Evolutionary conservation across 2,888 invertebrate species (phyloP).

Genomic region (Drosophila merina): DNA sequence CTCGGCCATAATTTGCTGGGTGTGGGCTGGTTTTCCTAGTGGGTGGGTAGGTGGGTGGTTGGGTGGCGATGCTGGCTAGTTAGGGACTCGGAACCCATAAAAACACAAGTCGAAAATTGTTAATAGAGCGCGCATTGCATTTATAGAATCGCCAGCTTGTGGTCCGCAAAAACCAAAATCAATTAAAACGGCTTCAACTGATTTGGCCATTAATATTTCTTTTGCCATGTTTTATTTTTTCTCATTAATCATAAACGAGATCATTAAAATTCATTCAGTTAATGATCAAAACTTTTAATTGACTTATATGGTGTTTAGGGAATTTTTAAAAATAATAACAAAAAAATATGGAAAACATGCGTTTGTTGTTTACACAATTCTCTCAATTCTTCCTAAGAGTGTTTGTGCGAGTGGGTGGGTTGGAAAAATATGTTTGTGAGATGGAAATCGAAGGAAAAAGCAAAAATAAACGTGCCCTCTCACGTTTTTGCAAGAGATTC

Average conservation of each 20-base stretch:
- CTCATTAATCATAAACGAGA: slow-evolving; percentile 36
- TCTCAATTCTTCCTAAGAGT: slow-evolving; percentile 1
- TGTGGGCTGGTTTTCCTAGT: slow-evolving; percentile 42
- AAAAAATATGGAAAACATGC: slow-evolving; percentile 18
- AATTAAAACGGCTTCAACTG: slow-evolving; percentile 17
- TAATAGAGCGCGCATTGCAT: slow-evolving; percentile 61
- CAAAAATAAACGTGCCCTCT: slow-evolving; percentile 55
- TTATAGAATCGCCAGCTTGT: slow-evolving; percentile 41
- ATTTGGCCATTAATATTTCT: slow-evolving; percentile 21
- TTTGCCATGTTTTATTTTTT: slow-evolving; percentile 9
- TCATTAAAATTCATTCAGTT: slow-evolving; percentile 32
- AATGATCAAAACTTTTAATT: slow-evolving; percentile 35
- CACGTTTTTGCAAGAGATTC: slow-evolving; percentile 74
- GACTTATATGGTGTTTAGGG: slow-evolving; percentile 42
- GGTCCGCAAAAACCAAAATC: slow-evolving; percentile 17
- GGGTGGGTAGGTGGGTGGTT: slow-evolving; percentile 24
- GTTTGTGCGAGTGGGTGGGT: slow-evolving; percentile 21
- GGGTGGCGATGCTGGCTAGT: slow-evolving; percentile 35
- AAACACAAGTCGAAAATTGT: slow-evolving; percentile 55
- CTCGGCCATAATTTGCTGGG: slow-evolving; percentile 55
- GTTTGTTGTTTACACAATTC: slow-evolving; percentile 66
- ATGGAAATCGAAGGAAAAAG: slow-evolving; percentile 31
- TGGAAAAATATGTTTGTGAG: slow-evolving; percentile 21
- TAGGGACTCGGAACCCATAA: slow-evolving; percentile 47
- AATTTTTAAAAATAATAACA: slow-evolving; percentile 46